Conservation (phyloP, 2,797 vertebrate genomes). For the Adrianichthys oophorus region DNA sequence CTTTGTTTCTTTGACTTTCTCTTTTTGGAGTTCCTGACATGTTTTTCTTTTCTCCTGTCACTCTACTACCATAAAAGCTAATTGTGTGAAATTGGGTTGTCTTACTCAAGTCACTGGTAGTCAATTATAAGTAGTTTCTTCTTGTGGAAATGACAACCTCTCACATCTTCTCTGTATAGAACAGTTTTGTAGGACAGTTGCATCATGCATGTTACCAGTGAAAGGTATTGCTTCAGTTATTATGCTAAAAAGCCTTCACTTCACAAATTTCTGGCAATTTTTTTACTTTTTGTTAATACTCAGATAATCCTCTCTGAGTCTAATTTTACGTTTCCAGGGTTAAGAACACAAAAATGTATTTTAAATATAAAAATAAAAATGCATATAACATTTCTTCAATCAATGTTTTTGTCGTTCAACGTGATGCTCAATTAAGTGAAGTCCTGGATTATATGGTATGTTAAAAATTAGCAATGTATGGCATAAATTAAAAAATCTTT, state of each 20-base stretch:
- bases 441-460: no score
- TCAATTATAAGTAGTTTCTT: conserved; percentile 58
- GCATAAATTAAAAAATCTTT: no score
- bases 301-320: background rate
- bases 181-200: conserved; percentile 52
- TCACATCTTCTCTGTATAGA: conserved; percentile 34
- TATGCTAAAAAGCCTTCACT: conserved; percentile 27
- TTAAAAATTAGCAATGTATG: no score
- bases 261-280: conserved; percentile 11
- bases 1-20: conserved; percentile 50
- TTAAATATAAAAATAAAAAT: no score
- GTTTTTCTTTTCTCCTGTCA: conserved; percentile 44
- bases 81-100: conserved; percentile 70
- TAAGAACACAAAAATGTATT: no score
- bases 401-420: no score
- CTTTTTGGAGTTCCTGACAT: conserved; percentile 45
- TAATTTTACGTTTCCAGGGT: background rate
- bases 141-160: conserved; percentile 52
- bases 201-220: conserved; percentile 29
- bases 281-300: conserved; percentile 1
- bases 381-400: no score
- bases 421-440: no score
- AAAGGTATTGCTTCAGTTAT: conserved; percentile 16
- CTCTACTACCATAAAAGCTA: conserved; percentile 62
- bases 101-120: conserved; percentile 53